phyloP scores from a whole-genome alignment of 2,888 invertebrate species.

The Spialia ferax region DNA sequence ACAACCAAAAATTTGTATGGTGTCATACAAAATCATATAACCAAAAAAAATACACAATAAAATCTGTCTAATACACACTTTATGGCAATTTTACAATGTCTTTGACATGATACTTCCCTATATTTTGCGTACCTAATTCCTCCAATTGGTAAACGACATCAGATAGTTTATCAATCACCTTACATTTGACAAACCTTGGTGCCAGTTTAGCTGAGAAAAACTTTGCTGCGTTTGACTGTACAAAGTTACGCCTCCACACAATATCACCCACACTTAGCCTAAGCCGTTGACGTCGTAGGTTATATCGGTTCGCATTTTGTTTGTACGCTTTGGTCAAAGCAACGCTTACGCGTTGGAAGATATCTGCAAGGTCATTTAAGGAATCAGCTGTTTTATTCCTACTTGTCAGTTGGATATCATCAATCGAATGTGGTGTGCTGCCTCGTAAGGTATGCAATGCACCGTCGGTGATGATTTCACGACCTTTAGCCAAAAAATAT shows the following conservation, averaged over 20 bases:
- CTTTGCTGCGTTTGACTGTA: slow-evolving; percentile 5
- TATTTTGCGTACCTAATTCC: background rate
- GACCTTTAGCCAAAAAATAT: slow-evolving; percentile 11
- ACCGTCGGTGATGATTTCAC: slow-evolving; percentile 9
- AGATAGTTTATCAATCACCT: slow-evolving; percentile 5
- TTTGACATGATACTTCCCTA: slow-evolving; percentile 2
- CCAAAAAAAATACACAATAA: background rate
- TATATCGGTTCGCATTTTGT: slow-evolving; percentile 9
- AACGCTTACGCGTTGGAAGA: slow-evolving; percentile 3
- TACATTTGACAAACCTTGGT: slow-evolving; percentile 4
- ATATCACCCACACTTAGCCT: background rate
- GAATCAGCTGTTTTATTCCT: background rate
- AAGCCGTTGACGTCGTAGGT: slow-evolving; percentile 3
- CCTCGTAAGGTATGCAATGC: slow-evolving; percentile 4
- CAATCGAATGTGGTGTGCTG: slow-evolving; percentile 11
- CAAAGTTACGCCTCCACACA: background rate
- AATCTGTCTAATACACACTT: background rate
- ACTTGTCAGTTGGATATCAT: slow-evolving; percentile 7
- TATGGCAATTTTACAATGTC: slow-evolving; percentile 4
- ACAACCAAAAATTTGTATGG: background rate
- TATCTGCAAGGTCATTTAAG: slow-evolving; percentile 4
- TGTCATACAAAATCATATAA: background rate
- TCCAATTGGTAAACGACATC: slow-evolving; percentile 7
- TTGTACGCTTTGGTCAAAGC: slow-evolving; percentile 7
- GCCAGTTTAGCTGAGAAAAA: slow-evolving; percentile 8